Evolutionary conservation across 2,113 vertebrate genomes (phyloP).

Genomic region (Solea solea): DNA sequence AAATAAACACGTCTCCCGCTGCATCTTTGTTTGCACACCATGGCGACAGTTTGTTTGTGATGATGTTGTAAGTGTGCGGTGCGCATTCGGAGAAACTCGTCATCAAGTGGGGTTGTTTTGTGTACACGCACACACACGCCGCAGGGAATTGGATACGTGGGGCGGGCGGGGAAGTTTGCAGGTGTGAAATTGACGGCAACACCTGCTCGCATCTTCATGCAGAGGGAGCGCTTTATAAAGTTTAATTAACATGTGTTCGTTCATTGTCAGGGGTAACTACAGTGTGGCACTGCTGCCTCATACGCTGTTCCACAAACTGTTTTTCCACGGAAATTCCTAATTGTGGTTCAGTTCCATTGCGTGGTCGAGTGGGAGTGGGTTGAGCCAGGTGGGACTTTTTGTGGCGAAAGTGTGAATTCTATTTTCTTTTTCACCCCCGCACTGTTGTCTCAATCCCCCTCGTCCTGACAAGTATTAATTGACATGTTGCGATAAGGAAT

Average conservation of each 20-base stretch:
- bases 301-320: no score
- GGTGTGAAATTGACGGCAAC: slow-evolving; percentile 56
- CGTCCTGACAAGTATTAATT: slow-evolving; percentile 17
- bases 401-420: background rate
- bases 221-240: slow-evolving; percentile 35
- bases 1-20: slow-evolving; percentile 72
- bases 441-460: background rate
- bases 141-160: slow-evolving; percentile 40
- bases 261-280: slow-evolving; percentile 6
- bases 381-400: background rate
- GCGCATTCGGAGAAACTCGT: slow-evolving; percentile 34
- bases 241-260: slow-evolving; percentile 42
- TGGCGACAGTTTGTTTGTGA: slow-evolving; percentile 54
- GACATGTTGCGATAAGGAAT: background rate
- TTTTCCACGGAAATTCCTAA: no score
- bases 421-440: background rate
- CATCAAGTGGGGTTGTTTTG: slow-evolving; percentile 17
- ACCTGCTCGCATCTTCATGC: slow-evolving; percentile 61
- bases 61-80: background rate
- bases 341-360: no score
- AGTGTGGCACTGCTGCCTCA: background rate
- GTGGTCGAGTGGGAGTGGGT: background rate
- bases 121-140: slow-evolving; percentile 32
- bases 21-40: slow-evolving; percentile 72
- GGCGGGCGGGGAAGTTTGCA: slow-evolving; percentile 67